Percentiles rank a stretch among this genome's conserved stretches.
Conservation (phyloP, 2,888 invertebrate species). For the Lithophane semibrunnea region DNA sequence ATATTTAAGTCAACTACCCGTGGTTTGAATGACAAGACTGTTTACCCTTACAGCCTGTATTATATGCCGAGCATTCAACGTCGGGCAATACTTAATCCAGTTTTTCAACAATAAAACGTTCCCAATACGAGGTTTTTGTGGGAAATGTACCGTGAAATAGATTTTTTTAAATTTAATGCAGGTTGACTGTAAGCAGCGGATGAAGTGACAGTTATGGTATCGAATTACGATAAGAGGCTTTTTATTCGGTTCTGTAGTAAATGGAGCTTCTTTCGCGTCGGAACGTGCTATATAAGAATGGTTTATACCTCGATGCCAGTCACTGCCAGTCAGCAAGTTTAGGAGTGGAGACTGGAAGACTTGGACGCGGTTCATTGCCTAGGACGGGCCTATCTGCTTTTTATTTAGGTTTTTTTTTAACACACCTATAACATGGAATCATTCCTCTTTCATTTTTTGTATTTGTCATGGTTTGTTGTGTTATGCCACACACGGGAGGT, state of each 20-base stretch:
- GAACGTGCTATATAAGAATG: not conserved
- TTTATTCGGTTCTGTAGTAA: constrained; percentile 14
- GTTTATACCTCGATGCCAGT: not conserved
- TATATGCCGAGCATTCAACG: constrained; percentile 39
- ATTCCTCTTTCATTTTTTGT: not conserved
- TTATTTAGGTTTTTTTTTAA: not conserved
- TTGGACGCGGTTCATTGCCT: not conserved
- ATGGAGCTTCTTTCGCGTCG: not conserved
- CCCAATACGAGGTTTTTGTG: constrained; percentile 55
- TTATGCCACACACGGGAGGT: no score
- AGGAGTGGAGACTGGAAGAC: not conserved
- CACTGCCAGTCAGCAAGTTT: not conserved
- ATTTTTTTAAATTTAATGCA: constrained; percentile 8
- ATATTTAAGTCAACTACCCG: no score
- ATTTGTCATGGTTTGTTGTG: not conserved
- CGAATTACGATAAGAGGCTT: constrained; percentile 29
- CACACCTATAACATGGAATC: not conserved
- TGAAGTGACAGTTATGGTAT: constrained; percentile 51
- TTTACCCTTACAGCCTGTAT: no score
- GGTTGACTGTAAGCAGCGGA: constrained; percentile 23
- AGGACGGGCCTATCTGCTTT: not conserved
- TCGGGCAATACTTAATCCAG: constrained; percentile 56
- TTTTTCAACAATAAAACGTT: constrained; percentile 57
- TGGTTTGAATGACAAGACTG: no score
- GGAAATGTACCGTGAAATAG: constrained; percentile 63